Percentiles rank a stretch among this genome's conserved stretches.
Evolutionary conservation across 2,113 vertebrate species (phyloP).

Genomic region (Irena cyanogastra): DNA sequence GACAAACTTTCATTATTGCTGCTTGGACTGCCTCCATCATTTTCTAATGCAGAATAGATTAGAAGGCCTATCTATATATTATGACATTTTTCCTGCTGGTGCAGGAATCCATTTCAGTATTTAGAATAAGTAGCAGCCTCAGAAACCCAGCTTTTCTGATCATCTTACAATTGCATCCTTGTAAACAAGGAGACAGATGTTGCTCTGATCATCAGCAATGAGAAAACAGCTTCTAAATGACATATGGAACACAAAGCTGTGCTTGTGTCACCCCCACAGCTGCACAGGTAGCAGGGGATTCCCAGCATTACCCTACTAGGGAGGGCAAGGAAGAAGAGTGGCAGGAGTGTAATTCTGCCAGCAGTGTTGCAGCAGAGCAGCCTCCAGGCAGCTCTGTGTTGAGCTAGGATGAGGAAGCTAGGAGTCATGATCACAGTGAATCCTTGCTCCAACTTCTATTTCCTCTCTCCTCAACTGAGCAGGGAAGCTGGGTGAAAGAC

Average conservation of each 20-base stretch:
- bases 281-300: constrained; percentile 3
- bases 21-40: not conserved
- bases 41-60: not conserved
- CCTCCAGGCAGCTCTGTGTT: not conserved
- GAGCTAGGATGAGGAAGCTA: not conserved
- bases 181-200: constrained; percentile 18
- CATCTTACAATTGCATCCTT: not conserved
- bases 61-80: not conserved
- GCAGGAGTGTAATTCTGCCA: not conserved
- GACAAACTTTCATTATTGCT: not conserved
- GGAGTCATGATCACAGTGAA: not conserved
- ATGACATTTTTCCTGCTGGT: not conserved
- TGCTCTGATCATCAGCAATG: not conserved
- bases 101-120: not conserved
- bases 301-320: not conserved
- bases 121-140: not conserved
- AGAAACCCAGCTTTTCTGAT: not conserved
- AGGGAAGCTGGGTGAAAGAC: not conserved
- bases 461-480: not conserved
- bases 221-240: constrained; percentile 6
- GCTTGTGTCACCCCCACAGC: not conserved
- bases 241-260: not conserved
- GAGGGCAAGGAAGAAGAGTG: not conserved
- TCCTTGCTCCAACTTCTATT: not conserved
- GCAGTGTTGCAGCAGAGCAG: not conserved